Evolutionary conservation across 2,888 invertebrate species (phyloP).

Genomic region (Cordilura impudica): DNA sequence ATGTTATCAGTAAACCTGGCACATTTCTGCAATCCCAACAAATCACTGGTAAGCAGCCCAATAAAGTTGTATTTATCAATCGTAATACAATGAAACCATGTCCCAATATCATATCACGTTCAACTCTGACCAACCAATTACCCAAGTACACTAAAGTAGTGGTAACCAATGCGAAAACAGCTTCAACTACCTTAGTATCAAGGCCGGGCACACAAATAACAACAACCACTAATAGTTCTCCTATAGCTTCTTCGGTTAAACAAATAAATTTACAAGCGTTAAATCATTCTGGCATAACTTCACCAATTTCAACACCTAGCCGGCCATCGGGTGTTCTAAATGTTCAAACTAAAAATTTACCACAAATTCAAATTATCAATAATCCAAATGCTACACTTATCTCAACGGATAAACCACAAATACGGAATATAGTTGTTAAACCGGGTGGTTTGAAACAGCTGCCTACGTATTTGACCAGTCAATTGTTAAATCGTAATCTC

Average conservation of each 20-base stretch:
- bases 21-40: conserved; percentile 65
- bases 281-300: conserved; percentile 50
- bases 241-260: conserved; percentile 67
- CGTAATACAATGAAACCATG: conserved; percentile 75
- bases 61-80: conserved; percentile 77
- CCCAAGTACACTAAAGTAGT: conserved; percentile 72
- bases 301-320: conserved; percentile 47
- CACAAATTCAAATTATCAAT: conserved; percentile 68
- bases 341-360: conserved; percentile 64
- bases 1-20: conserved; percentile 71
- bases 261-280: conserved; percentile 67
- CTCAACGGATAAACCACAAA: conserved; percentile 64
- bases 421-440: conserved; percentile 70
- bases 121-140: conserved; percentile 67
- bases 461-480: conserved; percentile 66
- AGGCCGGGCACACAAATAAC: conserved; percentile 58
- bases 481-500: conserved; percentile 70
- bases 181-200: conserved; percentile 65
- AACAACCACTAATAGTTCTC: conserved; percentile 50
- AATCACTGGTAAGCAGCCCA: conserved; percentile 64
- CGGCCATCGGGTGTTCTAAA: conserved; percentile 64
- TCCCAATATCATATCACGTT: conserved; percentile 71
- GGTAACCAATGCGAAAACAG: conserved; percentile 70
- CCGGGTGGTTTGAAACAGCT: conserved; percentile 68
- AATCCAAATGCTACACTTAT: conserved; percentile 53